Evolutionary conservation across 2,797 vertebrate species (phyloP), one percentile per base, ranked within the genome.

Genomic region (Gallinago nigripennis): DNA sequence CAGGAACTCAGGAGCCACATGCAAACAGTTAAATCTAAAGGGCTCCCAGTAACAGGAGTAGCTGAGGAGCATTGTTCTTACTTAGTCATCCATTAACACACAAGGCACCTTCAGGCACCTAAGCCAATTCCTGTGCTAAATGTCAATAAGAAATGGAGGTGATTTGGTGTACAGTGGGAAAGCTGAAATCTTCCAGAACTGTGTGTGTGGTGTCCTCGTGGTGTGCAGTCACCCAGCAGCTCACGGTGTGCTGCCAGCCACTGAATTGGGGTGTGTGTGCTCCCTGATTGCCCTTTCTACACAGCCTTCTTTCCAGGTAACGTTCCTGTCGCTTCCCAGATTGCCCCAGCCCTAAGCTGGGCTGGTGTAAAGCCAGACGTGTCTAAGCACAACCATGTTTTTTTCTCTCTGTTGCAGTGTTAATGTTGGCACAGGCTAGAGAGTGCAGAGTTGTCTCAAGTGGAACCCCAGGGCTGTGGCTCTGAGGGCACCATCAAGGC

Each of bases 401-500:
- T 66, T 35, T 69, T 30, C 31, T 75, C 54, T 80, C 51, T 5
- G 5, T 57, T 72, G 80, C 66, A 71, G 48, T 1, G 2, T 43
- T 61, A 23, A 30, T 85, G 39, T 28, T 81, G 81, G 46, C 43
- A 75, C 39, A 79, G 75, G 30, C 31, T 18, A 46, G 17, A 50
- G 79, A 51, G 53, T 1, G 0, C 27, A 5, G 54, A 65, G 19
- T 17, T 82, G 53, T 33, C 56, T 89, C 33, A 11, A 6, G 24
- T 8, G 58, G 72, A 61, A 24, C 37, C 21, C 25, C 9, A 53
- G 31, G 4, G 21, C 80, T 82, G 3, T 21, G 25, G 60, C 58
- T 85, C 51, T n/a, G 58, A 51, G 48, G 37, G 35, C 0, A 1
- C 27, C 69, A 3, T 12, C 0, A 10, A 48, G n/a, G 23, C 31